phyloP scores from a whole-genome alignment of 2,797 vertebrate genomes.

The Danio jaintianensis region DNA sequence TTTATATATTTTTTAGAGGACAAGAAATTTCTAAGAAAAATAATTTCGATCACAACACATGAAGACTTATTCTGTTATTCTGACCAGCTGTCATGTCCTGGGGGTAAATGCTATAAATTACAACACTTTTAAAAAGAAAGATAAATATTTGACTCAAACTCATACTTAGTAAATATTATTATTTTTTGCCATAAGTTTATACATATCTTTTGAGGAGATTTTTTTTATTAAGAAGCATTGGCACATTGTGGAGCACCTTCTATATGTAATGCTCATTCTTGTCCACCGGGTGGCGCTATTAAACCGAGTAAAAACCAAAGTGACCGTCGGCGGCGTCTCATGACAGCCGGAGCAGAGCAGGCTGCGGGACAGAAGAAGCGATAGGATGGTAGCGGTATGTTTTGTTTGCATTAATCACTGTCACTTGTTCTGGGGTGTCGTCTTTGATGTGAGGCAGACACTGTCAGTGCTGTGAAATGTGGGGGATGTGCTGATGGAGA shows the following conservation, averaged over 20 bases:
- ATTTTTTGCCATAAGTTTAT: too few species aligned
- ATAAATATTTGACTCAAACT: too few species aligned
- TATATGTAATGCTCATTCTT: neutral
- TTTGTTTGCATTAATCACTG: constrained; percentile 80
- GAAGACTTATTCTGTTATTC: too few species aligned
- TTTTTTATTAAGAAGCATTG: neutral
- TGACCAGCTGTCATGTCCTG: too few species aligned
- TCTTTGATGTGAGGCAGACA: constrained; percentile 83
- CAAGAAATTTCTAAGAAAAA: too few species aligned
- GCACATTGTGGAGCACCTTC: neutral
- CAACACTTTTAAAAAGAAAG: too few species aligned
- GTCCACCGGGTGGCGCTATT: constrained; percentile 76
- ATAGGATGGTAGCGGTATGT: constrained; percentile 71
- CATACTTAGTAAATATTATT: too few species aligned
- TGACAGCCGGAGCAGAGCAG: neutral
- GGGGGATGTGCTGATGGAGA: constrained; percentile 79
- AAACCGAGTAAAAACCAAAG: constrained; percentile 60
- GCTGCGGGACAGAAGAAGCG: constrained; percentile 67
- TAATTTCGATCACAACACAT: too few species aligned
- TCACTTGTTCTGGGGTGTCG: constrained; percentile 71
- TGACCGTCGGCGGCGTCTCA: neutral
- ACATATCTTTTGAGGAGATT: too few species aligned
- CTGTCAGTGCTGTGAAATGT: constrained; percentile 73
- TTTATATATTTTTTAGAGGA: too few species aligned
- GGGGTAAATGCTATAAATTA: too few species aligned